Evolutionary conservation across 2,888 invertebrate genomes (phyloP).

Genomic region (Zhuqinia jingwanae): DNA sequence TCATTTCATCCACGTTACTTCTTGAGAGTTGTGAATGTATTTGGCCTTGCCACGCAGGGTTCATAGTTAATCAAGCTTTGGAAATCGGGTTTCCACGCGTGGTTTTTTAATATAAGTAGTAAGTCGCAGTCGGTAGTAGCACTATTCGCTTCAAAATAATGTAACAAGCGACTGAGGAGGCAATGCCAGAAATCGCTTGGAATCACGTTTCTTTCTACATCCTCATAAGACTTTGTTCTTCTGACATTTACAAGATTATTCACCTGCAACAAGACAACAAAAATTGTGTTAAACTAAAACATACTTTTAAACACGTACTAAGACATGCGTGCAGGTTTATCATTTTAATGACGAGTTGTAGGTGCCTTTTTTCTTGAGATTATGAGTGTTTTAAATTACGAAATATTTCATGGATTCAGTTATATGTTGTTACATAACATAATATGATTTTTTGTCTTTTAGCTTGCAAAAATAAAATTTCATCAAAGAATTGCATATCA

Average conservation of each 20-base stretch:
- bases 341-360: background rate
- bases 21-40: slow-evolving; percentile 68
- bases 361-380: too few species aligned
- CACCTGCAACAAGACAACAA: slow-evolving; percentile 29
- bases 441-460: too few species aligned
- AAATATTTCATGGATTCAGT: too few species aligned
- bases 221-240: slow-evolving; percentile 24
- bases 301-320: background rate
- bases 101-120: background rate
- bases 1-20: slow-evolving; percentile 47
- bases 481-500: too few species aligned
- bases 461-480: too few species aligned
- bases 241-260: slow-evolving; percentile 35
- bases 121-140: background rate
- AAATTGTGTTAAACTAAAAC: slow-evolving; percentile 5
- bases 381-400: too few species aligned
- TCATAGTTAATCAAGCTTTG: slow-evolving; percentile 55
- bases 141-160: background rate
- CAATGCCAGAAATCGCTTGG: slow-evolving; percentile 22
- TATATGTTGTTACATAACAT: too few species aligned
- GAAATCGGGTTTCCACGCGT: slow-evolving; percentile 31
- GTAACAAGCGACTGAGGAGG: slow-evolving; percentile 30
- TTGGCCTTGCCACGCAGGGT: slow-evolving; percentile 73
- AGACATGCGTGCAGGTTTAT: background rate
- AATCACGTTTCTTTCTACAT: slow-evolving; percentile 40